phyloP scores from a whole-genome alignment of 2,888 invertebrate species.

The Ernsta delagoae region DNA sequence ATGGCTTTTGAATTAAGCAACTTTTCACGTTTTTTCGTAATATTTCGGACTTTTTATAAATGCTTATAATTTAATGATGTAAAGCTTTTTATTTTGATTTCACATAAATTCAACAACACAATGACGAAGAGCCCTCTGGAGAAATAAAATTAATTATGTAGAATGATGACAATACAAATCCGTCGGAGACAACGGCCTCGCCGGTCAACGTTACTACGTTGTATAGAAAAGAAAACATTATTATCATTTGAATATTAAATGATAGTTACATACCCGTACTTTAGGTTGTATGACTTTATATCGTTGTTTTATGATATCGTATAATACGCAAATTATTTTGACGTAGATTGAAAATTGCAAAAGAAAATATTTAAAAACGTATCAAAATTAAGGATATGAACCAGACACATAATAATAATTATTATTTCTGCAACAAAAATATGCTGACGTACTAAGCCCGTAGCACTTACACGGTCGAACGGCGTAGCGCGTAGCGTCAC shows the following conservation, averaged over 20 bases:
- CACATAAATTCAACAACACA: conserved; percentile 1
- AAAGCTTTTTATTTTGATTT: conserved; percentile 6
- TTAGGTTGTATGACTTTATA: too few species aligned
- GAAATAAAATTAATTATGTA: conserved; percentile 13
- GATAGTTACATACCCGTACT: too few species aligned
- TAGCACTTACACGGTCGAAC: conserved; percentile 10
- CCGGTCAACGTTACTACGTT: neutral
- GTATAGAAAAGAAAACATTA: neutral
- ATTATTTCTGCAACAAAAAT: too few species aligned
- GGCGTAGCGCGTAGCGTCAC: conserved; percentile 21
- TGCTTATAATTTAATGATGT: neutral
- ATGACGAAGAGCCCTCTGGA: conserved; percentile 5
- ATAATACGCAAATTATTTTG: too few species aligned
- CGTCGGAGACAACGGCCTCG: neutral
- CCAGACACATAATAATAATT: too few species aligned
- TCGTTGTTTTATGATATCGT: too few species aligned
- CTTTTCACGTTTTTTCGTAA: neutral
- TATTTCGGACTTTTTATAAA: neutral
- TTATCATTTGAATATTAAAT: too few species aligned
- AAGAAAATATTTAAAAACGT: too few species aligned
- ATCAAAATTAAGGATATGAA: too few species aligned
- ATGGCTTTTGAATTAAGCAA: neutral
- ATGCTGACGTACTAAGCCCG: conserved; percentile 23
- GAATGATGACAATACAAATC: neutral
- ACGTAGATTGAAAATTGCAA: too few species aligned